These are phyloP conservation scores for Microcebus murinus DNA, from an alignment of 2,113 vertebrate genomes.

Conservation along the genomic window DNA sequence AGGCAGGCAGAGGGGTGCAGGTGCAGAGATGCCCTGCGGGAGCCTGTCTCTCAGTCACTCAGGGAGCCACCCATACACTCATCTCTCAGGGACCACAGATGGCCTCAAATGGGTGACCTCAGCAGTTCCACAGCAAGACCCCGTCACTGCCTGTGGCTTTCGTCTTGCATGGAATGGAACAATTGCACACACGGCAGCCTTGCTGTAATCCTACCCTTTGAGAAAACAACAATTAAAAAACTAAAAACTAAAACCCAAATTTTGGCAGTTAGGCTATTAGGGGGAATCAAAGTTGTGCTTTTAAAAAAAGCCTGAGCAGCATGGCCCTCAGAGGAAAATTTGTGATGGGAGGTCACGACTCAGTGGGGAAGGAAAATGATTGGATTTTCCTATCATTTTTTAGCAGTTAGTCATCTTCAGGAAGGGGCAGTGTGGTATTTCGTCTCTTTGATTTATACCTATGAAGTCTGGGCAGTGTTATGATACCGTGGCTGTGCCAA, in stretches of 20 bases:
- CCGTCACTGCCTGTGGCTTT: conserved; percentile 56
- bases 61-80: not conserved
- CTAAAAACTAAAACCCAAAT: not conserved
- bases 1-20: not conserved
- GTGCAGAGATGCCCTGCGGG: not conserved
- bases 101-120: not conserved
- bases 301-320: not conserved
- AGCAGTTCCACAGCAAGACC: conserved; percentile 53
- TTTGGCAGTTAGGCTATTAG: not conserved
- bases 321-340: not conserved
- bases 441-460: not conserved
- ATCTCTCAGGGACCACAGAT: conserved; percentile 33
- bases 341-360: not conserved
- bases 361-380: not conserved
- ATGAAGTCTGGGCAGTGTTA: not conserved
- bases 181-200: not conserved
- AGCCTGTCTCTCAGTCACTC: not conserved
- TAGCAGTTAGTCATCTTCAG: not conserved
- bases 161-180: not conserved
- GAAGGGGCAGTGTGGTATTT: not conserved
- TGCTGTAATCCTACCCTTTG: conserved; percentile 24
- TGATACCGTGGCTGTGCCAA: not conserved
- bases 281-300: not conserved
- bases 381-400: conserved; percentile 29
- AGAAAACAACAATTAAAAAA: conserved; percentile 41